Evolutionary conservation across 2,113 vertebrate species (phyloP).

Genomic region (Phaethon lepturus): DNA sequence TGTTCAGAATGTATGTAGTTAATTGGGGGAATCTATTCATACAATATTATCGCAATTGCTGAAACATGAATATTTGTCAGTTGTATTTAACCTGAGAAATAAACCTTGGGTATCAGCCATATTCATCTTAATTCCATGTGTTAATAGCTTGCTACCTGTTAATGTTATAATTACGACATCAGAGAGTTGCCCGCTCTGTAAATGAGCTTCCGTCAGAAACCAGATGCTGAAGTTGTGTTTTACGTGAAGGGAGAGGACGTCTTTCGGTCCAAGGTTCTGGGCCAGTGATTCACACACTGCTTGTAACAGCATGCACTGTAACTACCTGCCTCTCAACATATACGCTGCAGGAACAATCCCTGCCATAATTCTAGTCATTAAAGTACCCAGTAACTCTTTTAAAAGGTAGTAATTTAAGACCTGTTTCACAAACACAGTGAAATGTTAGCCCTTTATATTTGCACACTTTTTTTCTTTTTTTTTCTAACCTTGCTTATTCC

Average conservation of each 20-base stretch:
- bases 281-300: not conserved
- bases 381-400: not conserved
- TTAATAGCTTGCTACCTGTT: not conserved
- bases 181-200: not conserved
- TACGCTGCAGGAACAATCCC: not conserved
- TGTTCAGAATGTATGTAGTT: not conserved
- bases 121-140: not conserved
- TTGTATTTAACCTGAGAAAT: slow-evolving; percentile 2
- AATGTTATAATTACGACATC: not conserved
- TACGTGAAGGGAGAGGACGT: not conserved
- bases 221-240: not conserved
- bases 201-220: not conserved
- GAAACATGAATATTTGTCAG: not conserved
- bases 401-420: not conserved
- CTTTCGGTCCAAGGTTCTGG: not conserved
- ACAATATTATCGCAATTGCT: not conserved
- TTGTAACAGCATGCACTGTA: rapidly evolving
- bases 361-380: not conserved
- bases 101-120: not conserved
- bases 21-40: not conserved
- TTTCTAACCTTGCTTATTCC: not conserved
- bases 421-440: not conserved
- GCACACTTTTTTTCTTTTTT: not conserved
- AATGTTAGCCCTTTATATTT: not conserved
- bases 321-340: not conserved